Evolutionary conservation across 2,797 vertebrate species (phyloP), one percentile per base, ranked within the genome.

Genomic region (Myiotriccus ornatus): DNA sequence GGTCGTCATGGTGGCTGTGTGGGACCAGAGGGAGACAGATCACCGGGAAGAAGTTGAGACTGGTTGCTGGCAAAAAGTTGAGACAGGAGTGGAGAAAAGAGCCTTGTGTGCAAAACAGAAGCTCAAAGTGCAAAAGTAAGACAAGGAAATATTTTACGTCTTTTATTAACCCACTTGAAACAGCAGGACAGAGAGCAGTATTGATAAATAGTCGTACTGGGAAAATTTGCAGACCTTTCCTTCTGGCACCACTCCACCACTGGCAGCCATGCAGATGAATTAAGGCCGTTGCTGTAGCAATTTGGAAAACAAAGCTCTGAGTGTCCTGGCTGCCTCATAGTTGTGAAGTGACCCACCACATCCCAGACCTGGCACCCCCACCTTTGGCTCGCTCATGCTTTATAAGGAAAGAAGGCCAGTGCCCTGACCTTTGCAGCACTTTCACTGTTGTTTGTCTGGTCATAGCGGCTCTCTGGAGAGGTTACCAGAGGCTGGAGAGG

Each of bases 121-220:
- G 78, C 56, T 84, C 75, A 32, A 94, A 95, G 86, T 93, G 56
- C 86, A 94, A n/a, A 91, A 90, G 85, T 69, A 84, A 82, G 71
- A 79, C 84, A 73, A 79, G 80, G 88, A 94, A 77, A 70, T 88
- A 74, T 79, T 92, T 90, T 60, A 79, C 1, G 0, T 50, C 73
- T 78, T 94, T 93, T 89, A 89, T 87, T 84, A 95, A 63, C 52
- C 68, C 75, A 63, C 70, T 74, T 74, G 75, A 92, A 95, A 91
- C 78, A 82, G 77, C 67, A 74, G 88, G 88, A 93, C 77, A 82
- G 80, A 88, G 86, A 88, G 76, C 55, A 90, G 30, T 69, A 80
- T 30, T 93, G 84, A 95, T 77, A 95, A 84, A 96, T 37, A 87
- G 89, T 30, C 6, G 0, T 63, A 41, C 43, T 43, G 74, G 83